Conservation (phyloP, 2,113 vertebrate species). For the Pseudolaguvia tuberculata region DNA sequence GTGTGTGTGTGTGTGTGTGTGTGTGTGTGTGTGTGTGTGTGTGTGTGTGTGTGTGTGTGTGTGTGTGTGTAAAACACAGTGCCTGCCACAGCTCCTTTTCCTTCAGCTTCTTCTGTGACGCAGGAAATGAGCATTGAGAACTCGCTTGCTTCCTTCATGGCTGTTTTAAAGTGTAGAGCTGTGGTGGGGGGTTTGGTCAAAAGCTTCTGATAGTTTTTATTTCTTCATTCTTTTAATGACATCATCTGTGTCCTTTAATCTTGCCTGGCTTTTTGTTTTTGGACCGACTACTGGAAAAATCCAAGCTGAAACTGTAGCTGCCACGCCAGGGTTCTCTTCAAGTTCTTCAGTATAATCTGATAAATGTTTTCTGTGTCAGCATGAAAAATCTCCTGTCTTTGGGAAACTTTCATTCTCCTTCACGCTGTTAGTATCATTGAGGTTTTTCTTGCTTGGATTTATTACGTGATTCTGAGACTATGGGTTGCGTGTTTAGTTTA, state of each 20-base stretch:
- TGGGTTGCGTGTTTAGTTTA: slow-evolving; percentile 86
- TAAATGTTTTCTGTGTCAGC: not conserved
- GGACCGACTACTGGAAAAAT: slow-evolving; percentile 6
- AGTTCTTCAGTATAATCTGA: not conserved
- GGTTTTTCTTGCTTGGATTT: not conserved
- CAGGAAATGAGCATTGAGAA: slow-evolving; percentile 15
- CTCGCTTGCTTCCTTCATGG: slow-evolving; percentile 23
- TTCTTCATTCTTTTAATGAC: slow-evolving; percentile 4
- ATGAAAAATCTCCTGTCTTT: not conserved
- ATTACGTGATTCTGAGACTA: slow-evolving; percentile 46
- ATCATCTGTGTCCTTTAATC: slow-evolving; percentile 8
- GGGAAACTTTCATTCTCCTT: not conserved
- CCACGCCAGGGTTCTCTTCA: not conserved
- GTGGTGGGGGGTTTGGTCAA: not conserved
- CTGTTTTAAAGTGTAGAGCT: too few relatives aligned
- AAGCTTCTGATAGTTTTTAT: not conserved
- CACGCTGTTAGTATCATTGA: not conserved
- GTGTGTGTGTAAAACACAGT: too few relatives aligned
- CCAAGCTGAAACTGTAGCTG: not conserved
- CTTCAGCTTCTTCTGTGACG: slow-evolving; percentile 26
- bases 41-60: too few relatives aligned
- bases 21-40: too few relatives aligned
- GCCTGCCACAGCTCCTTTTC: slow-evolving; percentile 19
- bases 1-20: too few relatives aligned
- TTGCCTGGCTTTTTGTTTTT: not conserved